phyloP scores from a whole-genome alignment of 2,113 vertebrate genomes.

The Notarius quadriscutis region DNA sequence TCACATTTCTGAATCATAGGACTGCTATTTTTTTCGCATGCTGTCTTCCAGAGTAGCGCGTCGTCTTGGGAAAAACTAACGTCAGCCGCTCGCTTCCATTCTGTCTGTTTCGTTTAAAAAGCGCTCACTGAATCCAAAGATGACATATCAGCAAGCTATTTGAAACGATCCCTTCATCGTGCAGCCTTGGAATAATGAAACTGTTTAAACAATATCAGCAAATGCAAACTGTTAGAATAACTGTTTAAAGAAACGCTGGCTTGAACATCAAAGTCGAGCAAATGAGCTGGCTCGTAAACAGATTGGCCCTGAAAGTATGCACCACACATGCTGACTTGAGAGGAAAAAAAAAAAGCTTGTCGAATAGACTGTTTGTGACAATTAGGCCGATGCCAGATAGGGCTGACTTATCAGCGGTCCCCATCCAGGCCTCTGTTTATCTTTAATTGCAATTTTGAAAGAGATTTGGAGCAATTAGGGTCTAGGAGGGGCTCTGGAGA shows the following conservation, averaged over 20 bases:
- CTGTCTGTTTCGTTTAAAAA: slow-evolving; percentile 31
- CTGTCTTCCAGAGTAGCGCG: not conserved
- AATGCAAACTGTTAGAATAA: slow-evolving; percentile 58
- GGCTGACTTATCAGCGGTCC: slow-evolving; percentile 66
- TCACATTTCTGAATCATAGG: not conserved
- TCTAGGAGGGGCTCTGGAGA: slow-evolving; percentile 66
- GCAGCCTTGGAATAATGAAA: slow-evolving; percentile 55
- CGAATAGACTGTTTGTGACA: slow-evolving; percentile 72
- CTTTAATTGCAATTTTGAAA: slow-evolving; percentile 77
- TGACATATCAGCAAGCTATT: slow-evolving; percentile 59
- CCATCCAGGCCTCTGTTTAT: slow-evolving; percentile 77
- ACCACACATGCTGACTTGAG: slow-evolving; percentile 59
- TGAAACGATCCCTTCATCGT: slow-evolving; percentile 57
- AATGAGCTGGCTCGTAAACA: slow-evolving; percentile 68
- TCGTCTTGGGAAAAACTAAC: slow-evolving; percentile 8
- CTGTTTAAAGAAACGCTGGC: slow-evolving; percentile 63
- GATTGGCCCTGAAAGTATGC: slow-evolving; percentile 65
- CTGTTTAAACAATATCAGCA: slow-evolving; percentile 66
- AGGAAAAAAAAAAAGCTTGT: slow-evolving; percentile 50
- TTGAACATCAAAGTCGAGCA: slow-evolving; percentile 72
- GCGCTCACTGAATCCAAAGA: slow-evolving; percentile 27
- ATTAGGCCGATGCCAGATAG: slow-evolving; percentile 82
- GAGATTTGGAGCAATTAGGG: slow-evolving; percentile 68
- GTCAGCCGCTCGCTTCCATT: slow-evolving; percentile 14
- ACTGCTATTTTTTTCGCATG: not conserved